Evolutionary conservation across 2,888 invertebrate genomes (phyloP).

Genomic region (Tetheella fluctuosa): DNA sequence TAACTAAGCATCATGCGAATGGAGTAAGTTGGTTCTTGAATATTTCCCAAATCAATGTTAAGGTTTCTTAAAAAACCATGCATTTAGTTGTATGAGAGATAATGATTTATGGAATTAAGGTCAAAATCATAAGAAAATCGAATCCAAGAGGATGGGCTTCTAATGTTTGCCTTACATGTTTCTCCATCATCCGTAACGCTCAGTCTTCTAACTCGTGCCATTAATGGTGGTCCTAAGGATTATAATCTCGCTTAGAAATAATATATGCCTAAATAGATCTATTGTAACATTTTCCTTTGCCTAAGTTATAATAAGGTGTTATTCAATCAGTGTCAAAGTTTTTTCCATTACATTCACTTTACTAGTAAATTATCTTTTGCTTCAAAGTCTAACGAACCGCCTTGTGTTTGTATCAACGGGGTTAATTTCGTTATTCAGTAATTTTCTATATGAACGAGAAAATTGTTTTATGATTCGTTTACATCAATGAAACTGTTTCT

Average conservation of each 20-base stretch:
- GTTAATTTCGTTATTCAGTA: slow-evolving; percentile 11
- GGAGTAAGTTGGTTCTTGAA: neutral
- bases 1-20: slow-evolving; percentile 1
- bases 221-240: slow-evolving; percentile 78
- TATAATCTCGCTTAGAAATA: slow-evolving; percentile 30
- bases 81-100: neutral
- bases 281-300: neutral
- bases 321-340: too few species aligned
- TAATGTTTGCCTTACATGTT: slow-evolving; percentile 85
- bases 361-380: slow-evolving; percentile 20
- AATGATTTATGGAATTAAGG: neutral
- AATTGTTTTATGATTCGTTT: slow-evolving; percentile 32
- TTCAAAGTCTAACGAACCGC: slow-evolving; percentile 38
- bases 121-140: neutral
- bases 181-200: slow-evolving; percentile 90
- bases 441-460: slow-evolving; percentile 20
- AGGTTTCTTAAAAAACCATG: neutral
- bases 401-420: slow-evolving; percentile 21
- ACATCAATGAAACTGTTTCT: slow-evolving; percentile 26
- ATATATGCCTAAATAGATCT: neutral
- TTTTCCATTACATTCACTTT: neutral
- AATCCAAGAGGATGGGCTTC: slow-evolving; percentile 33
- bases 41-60: neutral
- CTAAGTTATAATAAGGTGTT: too few species aligned
- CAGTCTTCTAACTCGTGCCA: slow-evolving; percentile 84